Base-by-base conservation (phyloP, 2,888 invertebrate species). In the Brachynemurus nebulosus region DNA sequence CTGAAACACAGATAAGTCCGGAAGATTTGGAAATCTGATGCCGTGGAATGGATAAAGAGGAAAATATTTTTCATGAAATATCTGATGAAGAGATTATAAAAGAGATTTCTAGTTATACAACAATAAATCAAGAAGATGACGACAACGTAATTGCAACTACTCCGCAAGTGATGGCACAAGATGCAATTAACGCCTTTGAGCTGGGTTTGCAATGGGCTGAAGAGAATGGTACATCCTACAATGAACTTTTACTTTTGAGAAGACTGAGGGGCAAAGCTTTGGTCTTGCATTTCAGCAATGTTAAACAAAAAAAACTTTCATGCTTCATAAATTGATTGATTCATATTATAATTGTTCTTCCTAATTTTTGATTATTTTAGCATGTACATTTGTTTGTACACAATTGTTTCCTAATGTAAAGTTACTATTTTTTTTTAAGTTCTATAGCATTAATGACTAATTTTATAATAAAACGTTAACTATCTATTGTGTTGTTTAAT, bases 31-130 rank as follows among this genome's bases (percentile, higher is more conserved):
- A 23, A 23, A 23, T 11, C 25, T 23, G 25, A 11, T 23, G 25
- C 25, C 25, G 25, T 23, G 25, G 25, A 23, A 23, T 23, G 25
- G 25, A 23, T 23, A 23, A 23, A 23, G 25, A 23, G 25, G 25
- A 23, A 23, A 23, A 23, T 23, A 23, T 23, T 48, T 55, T 48
- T 52, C 48, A 40, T 52, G 51, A 52, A 53, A 55, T 55, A 52
- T 52, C 53, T 23, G 25, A 23, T 23, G 25, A 23, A 23, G 25
- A 23, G 25, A 23, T 11, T 23, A 23, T 23, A 23, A 23, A 23
- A 23, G 25, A 23, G 25, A 23, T 23, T 23, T 23, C 11, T 23
- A 8, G 25, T 23, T 23, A 23, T 23, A 23, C 6, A 23, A 23
- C 25, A 23, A 23, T 23, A 23, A 23, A 23, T 23, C 7, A 23